Evolutionary conservation across 2,113 vertebrate genomes (phyloP).

Genomic region (Periophthalmodon schlosseri): DNA sequence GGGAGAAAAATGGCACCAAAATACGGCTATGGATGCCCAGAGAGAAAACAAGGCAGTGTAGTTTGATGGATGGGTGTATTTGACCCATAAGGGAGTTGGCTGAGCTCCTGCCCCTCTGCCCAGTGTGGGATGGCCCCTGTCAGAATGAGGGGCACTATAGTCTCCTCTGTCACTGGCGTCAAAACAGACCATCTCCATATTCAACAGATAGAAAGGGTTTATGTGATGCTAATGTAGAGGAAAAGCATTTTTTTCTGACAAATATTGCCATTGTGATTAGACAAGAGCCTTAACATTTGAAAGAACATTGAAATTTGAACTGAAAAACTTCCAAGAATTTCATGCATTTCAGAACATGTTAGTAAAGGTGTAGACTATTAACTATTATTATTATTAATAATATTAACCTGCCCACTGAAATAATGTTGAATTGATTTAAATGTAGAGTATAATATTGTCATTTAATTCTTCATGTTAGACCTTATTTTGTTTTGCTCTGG

Average conservation of each 20-base stretch:
- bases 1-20: conserved; percentile 68
- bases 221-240: conserved; percentile 54
- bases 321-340: background rate
- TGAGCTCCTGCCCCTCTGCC: conserved; percentile 59
- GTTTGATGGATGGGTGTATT: conserved; percentile 80
- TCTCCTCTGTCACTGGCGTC: conserved; percentile 65
- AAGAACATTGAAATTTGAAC: too few relatives aligned
- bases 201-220: conserved; percentile 60
- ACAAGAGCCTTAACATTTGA: too few relatives aligned
- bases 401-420: background rate
- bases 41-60: conserved; percentile 50
- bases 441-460: background rate
- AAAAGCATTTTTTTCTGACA: background rate
- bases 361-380: too few relatives aligned
- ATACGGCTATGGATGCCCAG: conserved; percentile 52
- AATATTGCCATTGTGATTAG: background rate
- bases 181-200: conserved; percentile 69
- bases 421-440: background rate
- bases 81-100: conserved; percentile 71
- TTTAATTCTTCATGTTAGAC: too few relatives aligned
- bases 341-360: too few relatives aligned
- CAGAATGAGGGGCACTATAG: conserved; percentile 67
- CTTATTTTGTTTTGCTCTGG: too few relatives aligned
- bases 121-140: conserved; percentile 55
- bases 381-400: too few relatives aligned